Conservation (phyloP, 2,888 invertebrate species). For the Petrophora chlorosata region DNA sequence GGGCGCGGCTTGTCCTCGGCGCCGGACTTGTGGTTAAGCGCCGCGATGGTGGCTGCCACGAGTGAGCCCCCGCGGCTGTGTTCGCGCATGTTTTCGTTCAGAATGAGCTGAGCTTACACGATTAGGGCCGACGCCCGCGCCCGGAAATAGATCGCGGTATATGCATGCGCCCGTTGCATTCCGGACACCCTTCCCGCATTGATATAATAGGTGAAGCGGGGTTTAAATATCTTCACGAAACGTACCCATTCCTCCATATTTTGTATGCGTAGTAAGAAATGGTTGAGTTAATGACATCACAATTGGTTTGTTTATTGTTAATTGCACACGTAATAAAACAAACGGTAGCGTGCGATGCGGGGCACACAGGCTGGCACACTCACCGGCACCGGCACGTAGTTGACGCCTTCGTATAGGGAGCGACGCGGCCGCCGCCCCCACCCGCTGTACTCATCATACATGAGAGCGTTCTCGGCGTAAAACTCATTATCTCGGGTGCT, state of each 20-base stretch:
- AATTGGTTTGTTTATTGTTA: conserved; percentile 25
- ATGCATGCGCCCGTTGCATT: conserved; percentile 73
- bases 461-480: conserved; percentile 46
- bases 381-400: conserved; percentile 76
- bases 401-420: conserved; percentile 78
- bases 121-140: conserved; percentile 76
- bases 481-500: conserved; percentile 48
- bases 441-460: conserved; percentile 52
- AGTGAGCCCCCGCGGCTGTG: conserved; percentile 83
- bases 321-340: conserved; percentile 27
- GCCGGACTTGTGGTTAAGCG: conserved; percentile 72
- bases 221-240: conserved; percentile 36
- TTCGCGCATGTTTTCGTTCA: conserved; percentile 81
- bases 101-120: conserved; percentile 75
- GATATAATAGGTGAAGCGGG: conserved; percentile 56
- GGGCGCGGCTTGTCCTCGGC: conserved; percentile 63
- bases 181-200: conserved; percentile 69
- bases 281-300: conserved; percentile 28
- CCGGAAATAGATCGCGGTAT: conserved; percentile 79
- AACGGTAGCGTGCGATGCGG: conserved; percentile 37
- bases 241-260: conserved; percentile 36
- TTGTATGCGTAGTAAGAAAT: conserved; percentile 26
- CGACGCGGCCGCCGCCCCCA: conserved; percentile 61
- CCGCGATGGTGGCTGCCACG: conserved; percentile 84
- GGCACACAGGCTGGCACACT: conserved; percentile 52